These are phyloP conservation scores for Virgularia gustaviana DNA, from an alignment of 92 coral and sea anemone genomes.

Conservation along the genomic window DNA sequence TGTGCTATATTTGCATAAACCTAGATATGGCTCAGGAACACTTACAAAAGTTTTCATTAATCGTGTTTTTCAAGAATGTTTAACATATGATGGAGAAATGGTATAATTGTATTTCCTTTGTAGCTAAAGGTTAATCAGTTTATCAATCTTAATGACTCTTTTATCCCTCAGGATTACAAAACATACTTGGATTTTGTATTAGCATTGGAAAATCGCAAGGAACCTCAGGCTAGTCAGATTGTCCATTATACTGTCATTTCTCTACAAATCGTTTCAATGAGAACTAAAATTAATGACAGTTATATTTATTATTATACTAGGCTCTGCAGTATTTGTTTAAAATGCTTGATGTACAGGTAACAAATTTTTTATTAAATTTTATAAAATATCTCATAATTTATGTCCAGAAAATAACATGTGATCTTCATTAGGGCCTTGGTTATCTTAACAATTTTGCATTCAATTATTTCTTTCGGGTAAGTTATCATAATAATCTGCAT, in stretches of 20 bases:
- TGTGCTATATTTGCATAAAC: neutral
- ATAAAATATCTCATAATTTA: neutral
- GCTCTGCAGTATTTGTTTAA: slow-evolving; percentile 88
- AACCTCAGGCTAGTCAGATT: slow-evolving; percentile 68
- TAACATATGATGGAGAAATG: slow-evolving; percentile 99
- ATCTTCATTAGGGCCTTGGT: slow-evolving; percentile 62
- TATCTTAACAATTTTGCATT: slow-evolving; percentile 76
- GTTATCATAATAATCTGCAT: slow-evolving; percentile 23
- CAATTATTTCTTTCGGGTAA: slow-evolving; percentile 95
- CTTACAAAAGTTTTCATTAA: slow-evolving; percentile 89
- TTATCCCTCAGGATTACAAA: slow-evolving; percentile 74
- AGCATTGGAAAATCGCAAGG: slow-evolving; percentile 94
- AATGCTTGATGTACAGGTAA: slow-evolving; percentile 92
- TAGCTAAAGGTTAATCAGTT: neutral
- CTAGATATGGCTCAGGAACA: slow-evolving; percentile 96
- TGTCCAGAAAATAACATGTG: neutral
- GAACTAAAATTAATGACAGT: neutral
- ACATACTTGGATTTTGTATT: slow-evolving; percentile 94
- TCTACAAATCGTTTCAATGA: neutral
- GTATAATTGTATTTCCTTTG: slow-evolving; percentile 30
- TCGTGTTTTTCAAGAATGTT: slow-evolving; percentile 91
- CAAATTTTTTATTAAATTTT: neutral
- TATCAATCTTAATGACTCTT: no score
- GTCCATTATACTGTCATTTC: neutral
- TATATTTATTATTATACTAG: slow-evolving; percentile 37